Evolutionary conservation across 2,113 vertebrate genomes (phyloP).

Genomic region (Limanda limanda): DNA sequence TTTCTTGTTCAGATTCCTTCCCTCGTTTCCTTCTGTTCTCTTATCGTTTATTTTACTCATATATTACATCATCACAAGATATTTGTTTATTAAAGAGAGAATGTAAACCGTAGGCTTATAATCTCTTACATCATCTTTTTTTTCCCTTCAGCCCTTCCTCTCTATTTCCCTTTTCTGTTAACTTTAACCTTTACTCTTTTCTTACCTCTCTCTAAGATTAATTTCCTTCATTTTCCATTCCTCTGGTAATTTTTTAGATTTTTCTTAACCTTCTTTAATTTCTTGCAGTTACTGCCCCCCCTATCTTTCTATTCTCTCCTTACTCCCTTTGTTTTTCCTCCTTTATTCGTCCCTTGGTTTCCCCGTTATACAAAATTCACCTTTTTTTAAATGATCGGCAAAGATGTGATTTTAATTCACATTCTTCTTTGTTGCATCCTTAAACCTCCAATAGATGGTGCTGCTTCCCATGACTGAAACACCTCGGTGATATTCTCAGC

Average conservation of each 20-base stretch:
- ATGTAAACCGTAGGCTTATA: no score
- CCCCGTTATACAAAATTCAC: neutral
- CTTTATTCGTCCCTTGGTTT: neutral
- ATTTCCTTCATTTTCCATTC: neutral
- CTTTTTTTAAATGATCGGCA: slow-evolving; percentile 12
- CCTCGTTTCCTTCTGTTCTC: neutral
- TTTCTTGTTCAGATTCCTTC: neutral
- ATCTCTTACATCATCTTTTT: neutral
- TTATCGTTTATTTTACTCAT: neutral
- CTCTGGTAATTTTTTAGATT: neutral
- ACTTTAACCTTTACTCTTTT: neutral
- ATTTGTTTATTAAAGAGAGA: no score
- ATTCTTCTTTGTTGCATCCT: slow-evolving; percentile 7
- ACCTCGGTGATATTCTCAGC: neutral
- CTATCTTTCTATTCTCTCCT: neutral
- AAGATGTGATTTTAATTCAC: slow-evolving; percentile 4
- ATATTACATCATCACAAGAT: neutral
- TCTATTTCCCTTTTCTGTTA: neutral
- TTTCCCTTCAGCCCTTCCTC: neutral
- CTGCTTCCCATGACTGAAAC: slow-evolving; percentile 66
- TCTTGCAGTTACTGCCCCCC: neutral
- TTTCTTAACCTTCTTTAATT: neutral
- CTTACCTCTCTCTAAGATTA: neutral
- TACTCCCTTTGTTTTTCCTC: no score
- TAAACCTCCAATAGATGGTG: slow-evolving; percentile 75